Base-by-base conservation (phyloP, 2,113 vertebrate species). In the Egretta garzetta region DNA sequence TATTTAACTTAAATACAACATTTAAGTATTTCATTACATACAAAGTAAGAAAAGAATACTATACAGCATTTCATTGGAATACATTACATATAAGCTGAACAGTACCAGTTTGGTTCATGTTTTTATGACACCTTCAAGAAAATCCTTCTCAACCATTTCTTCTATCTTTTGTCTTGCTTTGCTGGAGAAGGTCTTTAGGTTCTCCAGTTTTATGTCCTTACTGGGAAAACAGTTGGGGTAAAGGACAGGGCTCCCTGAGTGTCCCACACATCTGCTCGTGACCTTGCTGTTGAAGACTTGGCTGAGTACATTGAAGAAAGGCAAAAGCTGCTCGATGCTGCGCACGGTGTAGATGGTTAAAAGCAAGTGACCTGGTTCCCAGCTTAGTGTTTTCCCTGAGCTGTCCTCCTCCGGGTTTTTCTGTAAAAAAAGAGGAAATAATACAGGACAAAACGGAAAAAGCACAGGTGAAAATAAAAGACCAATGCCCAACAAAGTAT, bases 131-230 rank as follows among this genome's bases (percentile, higher is more conserved):
- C 99, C 99, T 98, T 99, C 99, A 35, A 99, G 98, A 96, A 99
- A 99, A 98, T 99, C 99, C 94, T 99, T 99, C 95, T 99, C 99
- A 35, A 99, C 98, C 99, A 99, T 99, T 97, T 99, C 99, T 97
- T 99, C 99, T 79, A 99, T 99, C 98, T 99, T 99, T 93, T 99
- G 99, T 86, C 99, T 98, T 68, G 99, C 99, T 97, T 98, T 99
- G 97, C 98, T 99, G 98, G 99, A 99, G 96, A 99, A 99, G 33
- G 98, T 98, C 92, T 99, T 99, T 95, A 99, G 99, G 97, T 98
- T 99, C 97, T 99, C 99, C 97, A 99, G 97, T 96, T 99, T 99
- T 91, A 98, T 98, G 97, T 99, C 99, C 96, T 99, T 99, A 87
- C 88, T 80, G 1, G 98, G 97, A 96, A 99, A 99, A 80, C 97